Percentiles rank a stretch among this genome's conserved stretches.
These are phyloP conservation scores for Achlya flavicornis DNA, from an alignment of 2,888 invertebrate species.

Conservation along the genomic window DNA sequence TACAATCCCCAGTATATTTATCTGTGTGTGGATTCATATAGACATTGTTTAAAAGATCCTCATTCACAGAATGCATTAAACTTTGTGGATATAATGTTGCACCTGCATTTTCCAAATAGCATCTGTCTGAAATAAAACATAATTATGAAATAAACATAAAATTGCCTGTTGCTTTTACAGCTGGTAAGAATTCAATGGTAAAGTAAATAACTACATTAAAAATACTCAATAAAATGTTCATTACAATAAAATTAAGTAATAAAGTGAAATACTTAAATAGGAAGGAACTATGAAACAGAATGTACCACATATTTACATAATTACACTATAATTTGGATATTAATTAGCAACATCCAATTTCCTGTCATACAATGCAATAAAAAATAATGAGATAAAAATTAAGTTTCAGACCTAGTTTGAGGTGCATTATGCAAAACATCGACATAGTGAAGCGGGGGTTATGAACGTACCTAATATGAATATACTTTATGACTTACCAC, in stretches of 20 bases:
- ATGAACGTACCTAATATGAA: background rate
- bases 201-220: background rate
- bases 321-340: background rate
- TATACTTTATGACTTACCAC: conserved; percentile 57
- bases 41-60: conserved; percentile 88
- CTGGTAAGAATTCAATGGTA: background rate
- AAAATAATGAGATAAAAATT: background rate
- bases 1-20: conserved; percentile 90
- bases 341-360: background rate
- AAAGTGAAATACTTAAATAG: too few species aligned
- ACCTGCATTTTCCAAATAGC: conserved; percentile 96
- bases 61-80: conserved; percentile 86
- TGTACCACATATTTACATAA: background rate
- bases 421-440: background rate
- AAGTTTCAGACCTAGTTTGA: background rate
- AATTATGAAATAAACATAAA: too few species aligned
- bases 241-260: background rate
- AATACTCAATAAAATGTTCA: background rate
- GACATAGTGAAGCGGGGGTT: too few species aligned
- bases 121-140: conserved; percentile 81
- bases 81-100: conserved; percentile 91
- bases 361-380: background rate
- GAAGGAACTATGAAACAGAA: background rate
- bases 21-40: conserved; percentile 97
- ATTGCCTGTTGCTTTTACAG: background rate